Conservation (phyloP, 2,113 vertebrate species). For the Acrocephalus kingi region DNA sequence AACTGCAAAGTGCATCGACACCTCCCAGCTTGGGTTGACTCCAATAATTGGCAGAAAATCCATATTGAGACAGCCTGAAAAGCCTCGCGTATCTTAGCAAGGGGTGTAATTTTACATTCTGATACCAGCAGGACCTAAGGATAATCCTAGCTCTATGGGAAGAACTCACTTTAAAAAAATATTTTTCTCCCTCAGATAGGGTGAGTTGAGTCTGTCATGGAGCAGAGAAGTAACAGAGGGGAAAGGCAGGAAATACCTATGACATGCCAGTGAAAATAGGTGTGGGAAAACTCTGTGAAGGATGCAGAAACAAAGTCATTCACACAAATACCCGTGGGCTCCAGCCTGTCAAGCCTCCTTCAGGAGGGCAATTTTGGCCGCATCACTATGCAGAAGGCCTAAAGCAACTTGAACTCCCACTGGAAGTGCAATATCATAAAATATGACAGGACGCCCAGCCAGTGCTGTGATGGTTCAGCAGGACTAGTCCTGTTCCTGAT, state of each 20-base stretch:
- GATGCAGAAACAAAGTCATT: background rate
- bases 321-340: rapidly evolving
- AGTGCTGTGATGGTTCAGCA: background rate
- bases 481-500: background rate
- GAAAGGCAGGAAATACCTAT: background rate
- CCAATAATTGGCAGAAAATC: background rate
- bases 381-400: background rate
- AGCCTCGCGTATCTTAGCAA: background rate
- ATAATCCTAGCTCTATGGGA: background rate
- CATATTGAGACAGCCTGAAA: background rate
- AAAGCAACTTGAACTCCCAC: background rate
- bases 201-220: background rate
- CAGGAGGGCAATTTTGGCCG: background rate
- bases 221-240: background rate
- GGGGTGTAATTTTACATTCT: background rate
- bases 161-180: background rate
- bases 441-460: background rate
- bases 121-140: background rate
- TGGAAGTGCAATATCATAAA: background rate
- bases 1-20: background rate
- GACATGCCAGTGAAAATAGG: background rate
- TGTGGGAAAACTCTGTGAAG: background rate
- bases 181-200: background rate
- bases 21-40: rapidly evolving
- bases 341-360: background rate